Base-by-base conservation (phyloP, 2,888 invertebrate species). In the Drosophila trichaetosa region DNA sequence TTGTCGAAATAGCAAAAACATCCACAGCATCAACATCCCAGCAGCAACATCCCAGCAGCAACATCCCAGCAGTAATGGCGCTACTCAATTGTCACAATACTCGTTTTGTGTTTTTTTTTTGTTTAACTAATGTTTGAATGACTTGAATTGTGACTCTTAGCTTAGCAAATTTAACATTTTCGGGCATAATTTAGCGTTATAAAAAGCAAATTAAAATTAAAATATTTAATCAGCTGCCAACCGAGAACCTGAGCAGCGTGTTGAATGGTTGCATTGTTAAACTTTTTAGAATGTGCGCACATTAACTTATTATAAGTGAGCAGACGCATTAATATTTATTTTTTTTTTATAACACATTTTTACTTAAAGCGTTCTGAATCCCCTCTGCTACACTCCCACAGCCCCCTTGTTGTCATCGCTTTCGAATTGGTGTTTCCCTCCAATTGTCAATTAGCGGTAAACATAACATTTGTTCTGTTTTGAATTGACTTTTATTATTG, bases 191-290 rank as follows among this genome's bases (percentile, higher is more conserved):
- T 76, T 57, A 57, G 57, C 69, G 59, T 27, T 51, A 69, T 75
- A 79, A 80, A 78, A 82, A 73, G 27, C 59, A 79, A 90, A 83
- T 89, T 90, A 78, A 81, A 90, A 88, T 89, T 90, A 86, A 77
- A 75, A 80, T 76, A 88, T 90, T 88, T 90, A 84, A 65, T 65
- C 90, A 90, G 87, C 76, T 88, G 90, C 33, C 21, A 29, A 13
- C 34, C 42, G 42, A 68, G 42, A 66, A 56, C 33, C 62, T 67
- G 61, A 65, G 59, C 67, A 68, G 66, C 69, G 49, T 63, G 49
- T 62, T 72, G 38, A 13, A 13, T 56, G 18, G 29, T 66, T 76
- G 51, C 31, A 52, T 33, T 57, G 16, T 57, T 16, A 0, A 40
- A n/a, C n/a, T 27, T 38, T 38, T 27, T 56, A 16, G 16, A 42